Evolutionary conservation across 2,888 invertebrate genomes (phyloP), one percentile per base, ranked within the genome.

Genomic region (Xiphydria camelus): DNA sequence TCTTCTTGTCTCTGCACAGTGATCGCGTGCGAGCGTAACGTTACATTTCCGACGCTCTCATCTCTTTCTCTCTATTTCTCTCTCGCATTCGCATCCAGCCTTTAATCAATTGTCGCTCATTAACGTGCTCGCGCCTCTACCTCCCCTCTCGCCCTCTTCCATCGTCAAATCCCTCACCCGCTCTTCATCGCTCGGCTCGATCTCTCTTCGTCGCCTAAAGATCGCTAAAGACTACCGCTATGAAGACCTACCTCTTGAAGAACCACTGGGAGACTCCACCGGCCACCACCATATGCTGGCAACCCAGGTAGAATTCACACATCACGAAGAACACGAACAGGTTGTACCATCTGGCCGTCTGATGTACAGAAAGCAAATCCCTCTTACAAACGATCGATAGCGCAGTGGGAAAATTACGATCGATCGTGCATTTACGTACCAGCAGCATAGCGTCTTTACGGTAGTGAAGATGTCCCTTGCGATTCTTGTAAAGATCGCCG

Each of bases 201-300:
- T 68, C 61, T 57, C 57, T 64, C 64, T 67, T 66, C 66, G 68
- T 66, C 65, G 65, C 54, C 43, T 43, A 53, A 56, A 52, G 53
- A 54, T 52, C 19, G 50, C 21, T 9, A 18, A 19, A 7, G 37
- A 40, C n/a, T n/a, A n/a, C n/a, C n/a, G n/a, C n/a, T n/a, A n/a
- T n/a, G n/a, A n/a, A n/a, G 10, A 25, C 54, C 57, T 62, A 83
- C 84, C 80, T 80, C 6, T 80, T 75, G 63, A 85, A 86, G 62
- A 82, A 86, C 85, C 85, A 85, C 6, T 76, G 77, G 1, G 83
- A 78, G 3, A 84, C 82, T n/a, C 83, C 77, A 3, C 82, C 81
- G 26, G 83, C 83, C 31, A 85, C 79, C 12, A 83, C 78, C 73
- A 85, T 79, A 61, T 84, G 83, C 58, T 86, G 83, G 54, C 82